Evolutionary conservation across 1,140 invertebrate genomes (phyloP), one percentile per base, ranked within the genome.

Genomic region (Proales similis): DNA sequence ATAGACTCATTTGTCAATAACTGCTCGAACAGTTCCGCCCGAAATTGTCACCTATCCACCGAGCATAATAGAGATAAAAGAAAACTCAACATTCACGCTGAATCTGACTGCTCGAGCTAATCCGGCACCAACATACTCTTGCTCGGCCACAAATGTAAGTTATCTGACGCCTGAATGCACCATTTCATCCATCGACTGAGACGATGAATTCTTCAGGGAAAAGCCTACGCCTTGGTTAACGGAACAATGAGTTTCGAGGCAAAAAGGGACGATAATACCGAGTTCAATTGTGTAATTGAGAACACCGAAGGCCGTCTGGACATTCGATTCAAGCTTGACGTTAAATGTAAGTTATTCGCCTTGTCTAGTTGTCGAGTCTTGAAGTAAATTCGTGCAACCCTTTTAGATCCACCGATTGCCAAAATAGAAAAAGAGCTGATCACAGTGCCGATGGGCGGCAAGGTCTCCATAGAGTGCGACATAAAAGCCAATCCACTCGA

Each of bases 1-100:
- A 36, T 9, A 36, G 14, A 36, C 33, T 36, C n/a, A n/a, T n/a
- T n/a, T n/a, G n/a, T n/a, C n/a, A n/a, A 36, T 36, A 36, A 9
- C 33, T 36, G 33, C 33, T 14, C 14, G 14, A 36, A 36, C 19
- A 57, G 51, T 57, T 27, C 51, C 51, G 4, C 51, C 51, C 9
- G 51, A 57, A 57, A 57, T 57, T 1, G 32, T 57, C 17, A 57
- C 39, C 19, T 57, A 57, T 43, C 51, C 51, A 26, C 14, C 51
- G 32, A 57, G 51, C 19, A 57, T 57, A 19, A 57, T 57, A 29
- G 36, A 57, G n/a, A 57, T 57, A 42, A 57, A 57, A 20, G 51
- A 57, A 57, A 57, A 57, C 32, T 27, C 51, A 5, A 42, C 51
- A 0, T 57, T 57, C 45, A 20, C 27, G 24, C 51, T 57, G 4